Evolutionary conservation across 2,113 vertebrate species (phyloP), one percentile per base, ranked within the genome.

Genomic region (Cyphotilapia sp.): DNA sequence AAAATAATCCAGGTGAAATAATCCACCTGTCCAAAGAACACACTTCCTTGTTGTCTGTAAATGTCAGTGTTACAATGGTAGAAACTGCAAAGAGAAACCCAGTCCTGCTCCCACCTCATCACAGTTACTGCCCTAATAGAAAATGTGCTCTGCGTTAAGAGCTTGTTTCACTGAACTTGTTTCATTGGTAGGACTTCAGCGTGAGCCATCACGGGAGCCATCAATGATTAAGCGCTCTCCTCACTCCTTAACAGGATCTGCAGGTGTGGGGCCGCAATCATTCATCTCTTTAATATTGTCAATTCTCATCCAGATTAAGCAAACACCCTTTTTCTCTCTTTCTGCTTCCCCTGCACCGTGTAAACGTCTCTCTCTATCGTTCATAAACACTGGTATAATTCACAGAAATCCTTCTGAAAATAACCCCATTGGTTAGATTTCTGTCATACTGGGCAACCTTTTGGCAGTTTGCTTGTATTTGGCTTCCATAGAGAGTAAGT

Each of bases 221-320:
- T 93, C 90, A 93, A 92, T 90, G 82, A 94, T 95, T 95, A 93
- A 95, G 84, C 76, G 6, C 85, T 83, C 87, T 91, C 38, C 82
- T 53, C 51, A 16, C 81, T 92, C 80, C 88, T 86, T 61, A 78
- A 85, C 90, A 54, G 51, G 80, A 92, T 89, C 83, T 5, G 81
- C 93, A 93, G 93, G 91, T 94, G 93, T 61, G 85, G 89, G 9
- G 82, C 85, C 40, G 7, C 80, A 3, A 87, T 59, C 91, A 85
- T 93, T 92, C 91, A 94, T 94, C 93, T 89, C 84, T 40, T 61
- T 85, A 93, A 86, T 89, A 91, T 94, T 82, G 91, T 92, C 87
- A 87, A 11, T 93, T 90, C 69, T 84, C 86, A 45, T 89, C 88
- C 81, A 82, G 74, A 78, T 90, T 91, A 31, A 88, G 82, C 85